phyloP scores from a whole-genome alignment of 2,797 vertebrate species.

The Sebastes melanostomus region DNA sequence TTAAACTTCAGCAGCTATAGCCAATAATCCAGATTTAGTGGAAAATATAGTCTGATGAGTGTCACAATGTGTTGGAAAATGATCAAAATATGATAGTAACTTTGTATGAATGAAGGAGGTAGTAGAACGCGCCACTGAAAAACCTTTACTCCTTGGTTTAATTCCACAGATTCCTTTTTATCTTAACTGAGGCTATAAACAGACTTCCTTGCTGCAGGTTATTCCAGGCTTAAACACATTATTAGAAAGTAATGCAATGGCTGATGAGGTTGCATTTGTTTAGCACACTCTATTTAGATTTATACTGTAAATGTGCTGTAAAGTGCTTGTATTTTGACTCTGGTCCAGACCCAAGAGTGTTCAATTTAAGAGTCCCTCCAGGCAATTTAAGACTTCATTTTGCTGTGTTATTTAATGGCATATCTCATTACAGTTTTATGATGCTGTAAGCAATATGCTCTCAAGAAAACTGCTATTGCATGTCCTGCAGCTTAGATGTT shows the following conservation, averaged over 20 bases:
- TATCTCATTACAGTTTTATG: constrained; percentile 80
- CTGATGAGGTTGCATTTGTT: constrained; percentile 52
- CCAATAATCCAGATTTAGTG: not conserved
- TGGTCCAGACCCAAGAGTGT: constrained; percentile 57
- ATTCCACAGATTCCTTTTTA: constrained; percentile 4
- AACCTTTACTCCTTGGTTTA: not conserved
- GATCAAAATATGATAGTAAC: not conserved
- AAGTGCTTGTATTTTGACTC: constrained; percentile 66
- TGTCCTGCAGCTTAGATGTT: constrained; percentile 70
- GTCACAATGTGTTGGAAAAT: not conserved
- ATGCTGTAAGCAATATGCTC: constrained; percentile 75
- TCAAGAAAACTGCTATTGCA: constrained; percentile 62
- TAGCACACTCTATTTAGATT: constrained; percentile 51
- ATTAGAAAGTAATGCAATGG: constrained; percentile 42
- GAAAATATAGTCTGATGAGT: not conserved
- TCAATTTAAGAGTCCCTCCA: constrained; percentile 69
- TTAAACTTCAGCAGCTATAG: not conserved
- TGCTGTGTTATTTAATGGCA: constrained; percentile 76
- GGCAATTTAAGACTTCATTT: constrained; percentile 75
- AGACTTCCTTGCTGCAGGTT: constrained; percentile 27
- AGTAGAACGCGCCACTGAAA: not conserved
- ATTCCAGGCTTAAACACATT: constrained; percentile 34
- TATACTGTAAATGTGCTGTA: constrained; percentile 48
- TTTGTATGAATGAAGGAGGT: not conserved
- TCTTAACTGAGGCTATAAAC: constrained; percentile 12